Percentiles rank a stretch among this genome's conserved stretches.
phyloP scores from a whole-genome alignment of 1,140 invertebrate species.

The Hetaerina americana region DNA sequence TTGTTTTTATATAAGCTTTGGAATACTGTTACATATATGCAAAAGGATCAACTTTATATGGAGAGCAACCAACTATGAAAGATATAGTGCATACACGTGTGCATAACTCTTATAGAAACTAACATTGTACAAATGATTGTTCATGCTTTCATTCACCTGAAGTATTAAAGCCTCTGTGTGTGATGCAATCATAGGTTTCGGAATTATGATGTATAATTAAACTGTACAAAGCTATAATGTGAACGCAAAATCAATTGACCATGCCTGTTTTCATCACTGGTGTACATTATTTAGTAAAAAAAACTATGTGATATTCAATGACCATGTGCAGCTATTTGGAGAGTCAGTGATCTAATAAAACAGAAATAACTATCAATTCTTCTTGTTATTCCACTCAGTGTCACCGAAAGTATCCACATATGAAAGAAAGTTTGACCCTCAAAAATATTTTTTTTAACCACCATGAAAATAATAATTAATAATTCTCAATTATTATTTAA shows the following conservation, averaged over 20 bases:
- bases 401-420: too few species aligned
- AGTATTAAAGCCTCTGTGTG: background rate
- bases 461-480: too few species aligned
- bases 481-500: too few species aligned
- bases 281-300: background rate
- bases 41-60: background rate
- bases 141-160: background rate
- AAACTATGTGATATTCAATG: background rate
- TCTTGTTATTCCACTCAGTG: too few species aligned
- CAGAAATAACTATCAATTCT: background rate
- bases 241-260: background rate
- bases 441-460: too few species aligned
- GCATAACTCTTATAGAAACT: background rate
- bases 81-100: background rate
- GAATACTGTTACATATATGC: background rate
- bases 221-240: background rate
- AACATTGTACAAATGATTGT: background rate
- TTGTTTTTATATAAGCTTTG: background rate
- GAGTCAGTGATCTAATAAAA: background rate
- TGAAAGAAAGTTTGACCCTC: too few species aligned
- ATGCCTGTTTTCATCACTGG: background rate
- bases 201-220: background rate
- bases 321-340: background rate
- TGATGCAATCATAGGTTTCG: background rate
- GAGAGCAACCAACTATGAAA: background rate